Evolutionary conservation across 2,888 invertebrate species (phyloP), one percentile per base, ranked within the genome.

Genomic region (Vesta saturnalis): DNA sequence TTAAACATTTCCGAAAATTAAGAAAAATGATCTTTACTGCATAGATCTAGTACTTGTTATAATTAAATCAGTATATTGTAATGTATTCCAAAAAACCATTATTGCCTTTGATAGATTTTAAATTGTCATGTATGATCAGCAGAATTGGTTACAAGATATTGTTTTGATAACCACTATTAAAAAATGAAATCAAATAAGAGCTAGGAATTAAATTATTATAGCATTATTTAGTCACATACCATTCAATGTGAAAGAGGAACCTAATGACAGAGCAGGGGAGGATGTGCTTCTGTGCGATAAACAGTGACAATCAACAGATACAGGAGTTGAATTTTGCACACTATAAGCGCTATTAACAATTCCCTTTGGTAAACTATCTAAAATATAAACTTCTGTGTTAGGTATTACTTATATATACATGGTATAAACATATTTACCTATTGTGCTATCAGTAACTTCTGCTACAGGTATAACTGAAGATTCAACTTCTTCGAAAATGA

Each of bases 401-500:
- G 23, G 23, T 23, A 23, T 43, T n/a, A n/a, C n/a, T 5, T 43
- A 14, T 43, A 43, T 3, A 8, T 23, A 23, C 23, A n/a, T 43
- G 3, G 14, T 12, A 43, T 43, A 43, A 43, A 43, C n/a, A 12
- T 43, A 43, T 43, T 43, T 43, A 43, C 43, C 43, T 43, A 43
- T 43, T 5, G 43, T 43, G 43, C 43, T 43, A 43, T 43, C 5
- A 43, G 43, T n/a, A 43, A 43, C 43, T 43, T 43, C 43, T 14
- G 43, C 43, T 43, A 43, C 43, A 2, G 43, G 43, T 43, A 14
- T 43, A 43, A 43, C 43, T 43, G 43, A 43, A 43, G 43, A 43
- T 43, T 43, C 43, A 43, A 43, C 43, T 43, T 43, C 43, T 43
- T 43, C 43, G 10, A 43, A 43, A 43, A 43, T 43, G 43, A 43